Percentiles rank a stretch among this genome's conserved stretches.
phyloP scores from a whole-genome alignment of 2,888 invertebrate species.

The Melanotus villosus region DNA sequence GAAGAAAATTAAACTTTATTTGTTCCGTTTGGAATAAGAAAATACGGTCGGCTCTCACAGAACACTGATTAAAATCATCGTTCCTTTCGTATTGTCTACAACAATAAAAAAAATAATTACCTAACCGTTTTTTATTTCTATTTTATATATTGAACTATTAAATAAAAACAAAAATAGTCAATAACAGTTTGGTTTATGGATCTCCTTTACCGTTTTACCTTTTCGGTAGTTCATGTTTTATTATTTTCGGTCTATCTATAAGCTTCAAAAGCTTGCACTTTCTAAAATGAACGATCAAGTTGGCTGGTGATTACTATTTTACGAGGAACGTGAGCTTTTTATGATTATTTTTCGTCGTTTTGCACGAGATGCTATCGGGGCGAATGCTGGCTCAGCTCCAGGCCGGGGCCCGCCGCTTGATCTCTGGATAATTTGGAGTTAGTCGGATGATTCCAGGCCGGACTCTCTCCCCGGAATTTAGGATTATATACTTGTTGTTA shows the following conservation, averaged over 20 bases:
- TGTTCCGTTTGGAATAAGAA: no score
- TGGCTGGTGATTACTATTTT: slow-evolving; percentile 51
- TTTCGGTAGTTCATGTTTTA: slow-evolving; percentile 1
- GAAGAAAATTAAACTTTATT: no score
- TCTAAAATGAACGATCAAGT: slow-evolving; percentile 45
- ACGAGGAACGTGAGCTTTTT: slow-evolving; percentile 51
- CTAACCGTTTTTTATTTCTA: no score
- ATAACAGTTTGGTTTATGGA: neutral
- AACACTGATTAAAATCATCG: no score
- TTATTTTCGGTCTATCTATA: slow-evolving; percentile 33
- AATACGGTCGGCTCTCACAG: no score
- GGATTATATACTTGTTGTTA: slow-evolving; percentile 34
- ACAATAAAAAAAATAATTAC: no score
- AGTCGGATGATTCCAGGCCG: slow-evolving; percentile 22
- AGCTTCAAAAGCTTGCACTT: slow-evolving; percentile 40
- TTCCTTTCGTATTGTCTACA: no score
- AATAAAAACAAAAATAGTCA: no score
- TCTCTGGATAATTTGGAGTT: slow-evolving; percentile 42
- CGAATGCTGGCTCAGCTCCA: slow-evolving; percentile 48
- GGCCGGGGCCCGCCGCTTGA: slow-evolving; percentile 30
- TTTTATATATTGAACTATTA: no score
- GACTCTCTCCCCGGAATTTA: slow-evolving; percentile 31
- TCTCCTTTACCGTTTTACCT: neutral
- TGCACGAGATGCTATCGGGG: slow-evolving; percentile 44
- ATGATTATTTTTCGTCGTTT: slow-evolving; percentile 53